Evolutionary conservation across 2,888 invertebrate species (phyloP).

Genomic region (Aspidiotus rigidus): DNA sequence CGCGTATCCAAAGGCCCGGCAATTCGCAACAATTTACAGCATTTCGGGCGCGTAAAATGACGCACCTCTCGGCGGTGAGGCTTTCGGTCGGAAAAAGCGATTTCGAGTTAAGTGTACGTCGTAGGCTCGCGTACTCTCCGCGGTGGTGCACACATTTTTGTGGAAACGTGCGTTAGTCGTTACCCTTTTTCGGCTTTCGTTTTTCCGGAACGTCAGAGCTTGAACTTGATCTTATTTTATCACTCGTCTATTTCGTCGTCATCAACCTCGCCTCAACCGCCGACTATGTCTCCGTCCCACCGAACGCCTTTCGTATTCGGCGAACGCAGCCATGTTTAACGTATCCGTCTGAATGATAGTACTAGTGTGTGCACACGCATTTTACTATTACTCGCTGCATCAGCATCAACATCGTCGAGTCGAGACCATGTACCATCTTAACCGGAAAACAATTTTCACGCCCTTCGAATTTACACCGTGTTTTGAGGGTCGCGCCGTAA

Average conservation of each 20-base stretch:
- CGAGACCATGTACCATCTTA: conserved; percentile 1
- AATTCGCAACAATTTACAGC: no score
- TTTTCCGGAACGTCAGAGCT: neutral
- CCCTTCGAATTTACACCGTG: conserved; percentile 9
- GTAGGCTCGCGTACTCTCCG: no score
- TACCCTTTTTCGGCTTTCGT: no score
- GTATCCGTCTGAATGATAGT: neutral
- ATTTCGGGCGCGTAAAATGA: no score
- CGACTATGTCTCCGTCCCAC: neutral
- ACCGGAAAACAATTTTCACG: conserved; percentile 23
- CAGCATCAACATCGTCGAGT: no score
- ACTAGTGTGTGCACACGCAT: neutral
- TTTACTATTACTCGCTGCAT: conserved; percentile 7
- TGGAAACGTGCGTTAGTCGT: no score
- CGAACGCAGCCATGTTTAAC: conserved; percentile 4
- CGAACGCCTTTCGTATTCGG: neutral
- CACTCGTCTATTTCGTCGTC: no score
- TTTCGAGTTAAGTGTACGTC: no score
- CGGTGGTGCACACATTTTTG: no score
- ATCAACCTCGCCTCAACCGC: neutral
- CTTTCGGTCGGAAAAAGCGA: no score
- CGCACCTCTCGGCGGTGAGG: no score
- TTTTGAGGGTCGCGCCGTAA: conserved; percentile 3
- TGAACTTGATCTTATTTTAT: neutral
- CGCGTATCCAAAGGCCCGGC: no score